Conservation (phyloP, 2,888 invertebrate genomes). For the Cryptophagus acutangulus region DNA sequence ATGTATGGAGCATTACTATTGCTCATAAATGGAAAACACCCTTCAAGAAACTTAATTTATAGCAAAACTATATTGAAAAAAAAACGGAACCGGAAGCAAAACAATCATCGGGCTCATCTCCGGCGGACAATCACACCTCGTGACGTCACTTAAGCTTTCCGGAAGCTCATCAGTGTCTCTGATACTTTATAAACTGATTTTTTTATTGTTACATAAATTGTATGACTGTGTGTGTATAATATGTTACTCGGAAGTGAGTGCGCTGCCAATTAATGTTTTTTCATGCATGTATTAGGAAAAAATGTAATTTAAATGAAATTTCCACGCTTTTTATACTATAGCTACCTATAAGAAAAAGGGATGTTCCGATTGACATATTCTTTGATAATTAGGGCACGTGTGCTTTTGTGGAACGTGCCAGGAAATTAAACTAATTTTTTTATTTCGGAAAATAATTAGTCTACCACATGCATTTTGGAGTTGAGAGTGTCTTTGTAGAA, state of each 20-base stretch:
- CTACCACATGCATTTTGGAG: too few species aligned
- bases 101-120: conserved; percentile 46
- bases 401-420: conserved; percentile 2
- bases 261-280: conserved; percentile 22
- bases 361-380: not conserved
- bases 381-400: conserved; percentile 4
- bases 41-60: too few species aligned
- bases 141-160: conserved; percentile 39
- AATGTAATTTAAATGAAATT: conserved; percentile 15
- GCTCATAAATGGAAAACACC: too few species aligned
- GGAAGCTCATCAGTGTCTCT: conserved; percentile 28
- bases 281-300: conserved; percentile 16
- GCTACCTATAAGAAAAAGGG: not conserved
- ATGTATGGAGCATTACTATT: too few species aligned
- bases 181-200: conserved; percentile 15
- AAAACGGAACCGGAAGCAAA: conserved; percentile 44
- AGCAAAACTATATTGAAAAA: too few species aligned
- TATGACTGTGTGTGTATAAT: conserved; percentile 1
- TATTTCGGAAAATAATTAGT: not conserved
- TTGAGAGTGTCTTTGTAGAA: not conserved
- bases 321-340: conserved; percentile 19
- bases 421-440: not conserved
- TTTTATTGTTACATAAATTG: conserved; percentile 13
- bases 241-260: conserved; percentile 19
- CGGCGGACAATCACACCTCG: conserved; percentile 44